These are phyloP conservation scores for Yponomeuta malinellus DNA, from an alignment of 2,888 invertebrate species.

Conservation along the genomic window DNA sequence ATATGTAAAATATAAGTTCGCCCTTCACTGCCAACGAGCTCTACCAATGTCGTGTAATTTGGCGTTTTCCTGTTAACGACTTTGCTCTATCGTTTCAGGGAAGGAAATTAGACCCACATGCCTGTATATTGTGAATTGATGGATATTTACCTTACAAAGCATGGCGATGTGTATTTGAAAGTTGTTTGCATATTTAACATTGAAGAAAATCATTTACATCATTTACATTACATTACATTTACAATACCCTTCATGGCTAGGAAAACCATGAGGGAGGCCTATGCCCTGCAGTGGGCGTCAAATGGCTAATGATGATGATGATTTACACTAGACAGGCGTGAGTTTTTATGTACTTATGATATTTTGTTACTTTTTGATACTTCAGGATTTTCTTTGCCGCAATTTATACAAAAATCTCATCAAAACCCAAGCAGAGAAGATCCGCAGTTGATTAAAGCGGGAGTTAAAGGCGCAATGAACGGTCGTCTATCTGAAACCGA, in stretches of 20 bases:
- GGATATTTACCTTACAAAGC: not conserved
- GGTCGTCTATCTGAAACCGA: conserved; percentile 36
- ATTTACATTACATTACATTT: too few relatives aligned
- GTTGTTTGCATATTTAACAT: not conserved
- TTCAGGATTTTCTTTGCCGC: not conserved
- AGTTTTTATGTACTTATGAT: too few relatives aligned
- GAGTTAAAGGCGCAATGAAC: conserved; percentile 24
- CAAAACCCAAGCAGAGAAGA: not conserved
- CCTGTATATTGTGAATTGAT: conserved; percentile 12
- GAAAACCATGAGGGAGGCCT: too few relatives aligned
- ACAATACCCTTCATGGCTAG: too few relatives aligned
- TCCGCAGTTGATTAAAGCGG: not conserved
- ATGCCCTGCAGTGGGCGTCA: too few relatives aligned
- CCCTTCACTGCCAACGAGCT: too few relatives aligned
- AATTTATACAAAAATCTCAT: not conserved
- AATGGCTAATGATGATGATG: too few relatives aligned
- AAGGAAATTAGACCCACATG: conserved; percentile 14
- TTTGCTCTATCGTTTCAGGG: not conserved
- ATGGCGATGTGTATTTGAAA: not conserved
- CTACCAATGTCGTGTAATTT: not conserved
- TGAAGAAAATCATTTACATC: not conserved
- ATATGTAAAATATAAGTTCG: too few relatives aligned
- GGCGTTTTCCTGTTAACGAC: not conserved
- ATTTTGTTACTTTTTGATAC: not conserved
- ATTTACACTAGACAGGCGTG: too few relatives aligned